Evolutionary conservation across 2,113 vertebrate species (phyloP).

Genomic region (Neomonachus schauinslandi): DNA sequence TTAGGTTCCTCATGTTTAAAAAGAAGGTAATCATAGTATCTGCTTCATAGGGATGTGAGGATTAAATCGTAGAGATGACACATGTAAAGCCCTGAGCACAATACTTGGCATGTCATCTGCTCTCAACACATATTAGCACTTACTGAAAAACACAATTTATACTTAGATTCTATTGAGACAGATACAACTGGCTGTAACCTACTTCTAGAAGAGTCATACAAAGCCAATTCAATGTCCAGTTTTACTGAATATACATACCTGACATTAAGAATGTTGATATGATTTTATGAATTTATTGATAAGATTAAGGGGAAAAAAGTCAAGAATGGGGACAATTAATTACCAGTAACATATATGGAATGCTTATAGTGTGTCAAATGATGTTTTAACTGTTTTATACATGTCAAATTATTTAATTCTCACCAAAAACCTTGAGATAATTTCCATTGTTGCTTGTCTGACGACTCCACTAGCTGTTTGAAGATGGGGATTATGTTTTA

Average conservation of each 20-base stretch:
- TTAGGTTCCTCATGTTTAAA: background rate
- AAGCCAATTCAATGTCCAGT: background rate
- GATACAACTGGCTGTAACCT: background rate
- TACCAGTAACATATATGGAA: background rate
- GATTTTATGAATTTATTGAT: background rate
- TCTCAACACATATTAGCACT: background rate
- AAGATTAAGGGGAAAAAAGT: background rate
- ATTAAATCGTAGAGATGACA: background rate
- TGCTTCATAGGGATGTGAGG: background rate
- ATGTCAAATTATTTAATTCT: background rate
- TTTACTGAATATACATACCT: background rate
- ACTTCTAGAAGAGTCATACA: background rate
- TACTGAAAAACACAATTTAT: background rate
- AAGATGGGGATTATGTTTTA: background rate
- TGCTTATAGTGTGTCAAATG: background rate
- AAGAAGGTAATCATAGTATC: background rate
- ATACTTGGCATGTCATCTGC: background rate
- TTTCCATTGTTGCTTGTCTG: background rate
- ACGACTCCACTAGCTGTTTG: background rate
- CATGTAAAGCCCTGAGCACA: background rate
- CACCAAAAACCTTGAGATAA: background rate
- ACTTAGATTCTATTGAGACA: background rate
- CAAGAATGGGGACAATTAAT: background rate
- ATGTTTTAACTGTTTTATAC: background rate
- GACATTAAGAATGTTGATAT: background rate